These are phyloP conservation scores for Pristiophorus japonicus DNA, from an alignment of 2,113 vertebrate species.

Conservation along the genomic window DNA sequence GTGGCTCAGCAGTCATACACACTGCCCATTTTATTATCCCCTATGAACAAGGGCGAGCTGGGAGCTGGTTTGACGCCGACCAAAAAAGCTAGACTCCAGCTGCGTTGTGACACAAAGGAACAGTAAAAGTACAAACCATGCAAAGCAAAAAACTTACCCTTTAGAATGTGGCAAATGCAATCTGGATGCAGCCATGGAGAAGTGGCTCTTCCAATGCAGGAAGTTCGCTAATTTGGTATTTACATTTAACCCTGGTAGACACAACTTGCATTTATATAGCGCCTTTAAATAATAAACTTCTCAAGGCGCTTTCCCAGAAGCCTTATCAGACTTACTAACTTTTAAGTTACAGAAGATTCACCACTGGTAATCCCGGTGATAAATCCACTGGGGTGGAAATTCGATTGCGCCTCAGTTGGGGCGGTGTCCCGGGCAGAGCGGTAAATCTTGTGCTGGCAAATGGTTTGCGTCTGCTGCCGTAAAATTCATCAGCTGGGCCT, in stretches of 20 bases:
- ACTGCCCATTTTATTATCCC: neutral
- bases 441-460: no score
- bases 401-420: no score
- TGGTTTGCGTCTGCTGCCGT: no score
- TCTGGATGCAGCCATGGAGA: neutral
- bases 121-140: neutral
- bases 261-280: neutral
- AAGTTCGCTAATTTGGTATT: neutral
- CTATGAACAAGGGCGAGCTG: neutral
- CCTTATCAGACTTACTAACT: neutral
- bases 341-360: neutral
- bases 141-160: neutral
- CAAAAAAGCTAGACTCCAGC: neutral
- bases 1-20: neutral
- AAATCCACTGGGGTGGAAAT: no score
- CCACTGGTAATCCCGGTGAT: neutral
- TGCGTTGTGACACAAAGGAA: neutral
- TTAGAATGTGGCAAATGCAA: neutral
- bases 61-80: no score
- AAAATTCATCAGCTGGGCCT: no score
- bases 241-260: neutral
- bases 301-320: neutral
- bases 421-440: no score
- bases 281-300: neutral
- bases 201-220: neutral